Percentiles rank a stretch among this genome's conserved stretches.
Evolutionary conservation across 1,140 invertebrate genomes (phyloP).

Genomic region (Pentalonia nigronervosa): DNA sequence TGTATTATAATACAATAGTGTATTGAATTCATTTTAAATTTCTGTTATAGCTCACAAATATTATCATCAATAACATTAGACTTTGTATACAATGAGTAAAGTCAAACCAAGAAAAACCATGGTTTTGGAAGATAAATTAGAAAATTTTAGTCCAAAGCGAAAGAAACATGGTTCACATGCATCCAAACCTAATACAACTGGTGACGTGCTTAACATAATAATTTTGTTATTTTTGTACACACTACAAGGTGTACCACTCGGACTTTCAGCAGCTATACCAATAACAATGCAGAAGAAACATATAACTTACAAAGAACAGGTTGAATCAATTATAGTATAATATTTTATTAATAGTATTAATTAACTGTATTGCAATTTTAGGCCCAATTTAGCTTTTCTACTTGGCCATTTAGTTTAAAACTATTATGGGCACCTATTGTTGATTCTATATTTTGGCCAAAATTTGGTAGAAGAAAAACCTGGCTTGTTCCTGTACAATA

Average conservation of each 20-base stretch:
- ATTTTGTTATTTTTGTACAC: slow-evolving; percentile 91
- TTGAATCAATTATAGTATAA: slow-evolving; percentile 60
- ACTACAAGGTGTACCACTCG: slow-evolving; percentile 95
- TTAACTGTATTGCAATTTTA: slow-evolving; percentile 67
- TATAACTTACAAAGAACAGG: slow-evolving; percentile 86
- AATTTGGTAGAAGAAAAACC: slow-evolving; percentile 92
- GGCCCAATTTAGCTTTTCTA: slow-evolving; percentile 97
- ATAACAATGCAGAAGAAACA: slow-evolving; percentile 92
- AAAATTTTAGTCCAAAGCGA: neutral
- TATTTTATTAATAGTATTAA: neutral
- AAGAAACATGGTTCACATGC: neutral
- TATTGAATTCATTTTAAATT: neutral
- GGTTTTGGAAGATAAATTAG: neutral
- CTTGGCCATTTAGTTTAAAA: slow-evolving; percentile 98
- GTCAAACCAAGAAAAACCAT: slow-evolving; percentile 9
- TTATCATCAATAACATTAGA: neutral
- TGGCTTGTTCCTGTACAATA: slow-evolving; percentile 96
- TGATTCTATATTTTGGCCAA: slow-evolving; percentile 84
- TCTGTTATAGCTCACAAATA: neutral
- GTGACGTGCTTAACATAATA: slow-evolving; percentile 80
- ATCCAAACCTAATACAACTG: slow-evolving; percentile 61
- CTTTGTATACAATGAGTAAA: neutral
- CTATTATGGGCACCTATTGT: slow-evolving; percentile 98
- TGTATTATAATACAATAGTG: neutral
- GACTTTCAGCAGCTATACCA: slow-evolving; percentile 90